Conservation (phyloP, 2,113 vertebrate species). For the Symphodus melops region DNA sequence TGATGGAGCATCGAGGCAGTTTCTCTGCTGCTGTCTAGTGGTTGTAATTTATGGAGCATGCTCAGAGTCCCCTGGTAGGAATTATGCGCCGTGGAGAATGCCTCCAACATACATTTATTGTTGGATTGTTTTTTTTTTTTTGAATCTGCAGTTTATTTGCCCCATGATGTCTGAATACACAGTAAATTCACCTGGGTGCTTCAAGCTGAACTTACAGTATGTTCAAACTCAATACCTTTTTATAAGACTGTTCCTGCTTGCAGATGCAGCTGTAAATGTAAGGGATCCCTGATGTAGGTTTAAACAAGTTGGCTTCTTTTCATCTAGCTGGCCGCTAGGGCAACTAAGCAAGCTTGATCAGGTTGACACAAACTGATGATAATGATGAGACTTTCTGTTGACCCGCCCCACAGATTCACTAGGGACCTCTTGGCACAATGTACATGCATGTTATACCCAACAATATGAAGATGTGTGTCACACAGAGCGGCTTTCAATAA, state of each 20-base stretch:
- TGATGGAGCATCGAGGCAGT: conserved; percentile 20
- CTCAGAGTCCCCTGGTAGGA: background rate
- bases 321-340: too few relatives aligned
- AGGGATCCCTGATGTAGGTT: background rate
- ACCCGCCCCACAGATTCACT: too few relatives aligned
- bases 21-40: conserved; percentile 35
- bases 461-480: too few relatives aligned
- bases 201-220: too few relatives aligned
- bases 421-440: too few relatives aligned
- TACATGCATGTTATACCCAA: too few relatives aligned
- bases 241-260: background rate
- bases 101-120: conserved; percentile 5
- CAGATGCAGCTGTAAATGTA: background rate
- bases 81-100: conserved; percentile 13
- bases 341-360: too few relatives aligned
- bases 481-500: too few relatives aligned
- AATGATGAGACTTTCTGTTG: too few relatives aligned
- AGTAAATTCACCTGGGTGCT: background rate
- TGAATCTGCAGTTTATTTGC: background rate
- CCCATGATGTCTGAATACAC: background rate
- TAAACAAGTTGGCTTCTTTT: too few relatives aligned
- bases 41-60: conserved; percentile 23
- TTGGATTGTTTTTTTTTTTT: background rate
- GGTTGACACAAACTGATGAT: too few relatives aligned
- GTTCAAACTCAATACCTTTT: background rate